Evolutionary conservation across 2,888 invertebrate species (phyloP), one percentile per base, ranked within the genome.

Genomic region (Zele albiditarsus): DNA sequence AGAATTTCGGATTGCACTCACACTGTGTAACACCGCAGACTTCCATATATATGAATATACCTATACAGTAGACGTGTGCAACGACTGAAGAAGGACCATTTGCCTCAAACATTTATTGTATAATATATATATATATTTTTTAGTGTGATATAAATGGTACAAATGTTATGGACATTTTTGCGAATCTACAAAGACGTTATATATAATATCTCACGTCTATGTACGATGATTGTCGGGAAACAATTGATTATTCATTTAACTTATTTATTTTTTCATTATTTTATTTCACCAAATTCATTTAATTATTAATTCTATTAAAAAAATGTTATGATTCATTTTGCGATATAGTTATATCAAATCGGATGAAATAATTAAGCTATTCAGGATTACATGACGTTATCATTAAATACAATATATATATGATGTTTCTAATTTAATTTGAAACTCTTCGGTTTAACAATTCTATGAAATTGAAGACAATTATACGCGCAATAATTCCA

Each of bases 121-220:
- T 53, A 20, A 53, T 53, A n/a, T 46, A n/a, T 46, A 53, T 23
- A 53, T 23, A 23, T 20, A 8, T 42, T 3, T 16, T 27, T 33
- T 46, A 57, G 57, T 31, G 16, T 28, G 58, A 23, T 67, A 73
- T 66, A 60, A 73, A 73, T 58, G 42, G 53, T 20, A 27, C 27
- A 16, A 60, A 66, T 58, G 73, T 38, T 67, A 67, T 73, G 60
- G 60, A 67, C 67, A 73, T 67, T 73, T 67, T 73, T 20, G 25
- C 33, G 38, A 28, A 57, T 49, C 20, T 20, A n/a, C 33, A 16
- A 23, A 53, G 25, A 23, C 16, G 25, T 20, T 33, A 28, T 57
- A 33, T 4, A 65, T 23, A 12, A 46, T 16, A 46, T 46, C 1
- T 46, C n/a, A 38, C 46, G 16, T 46, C 2, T n/a, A 46, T 14